Percentiles rank a stretch among this genome's conserved stretches.
Conservation (phyloP, 1,140 invertebrate species). For the Papilio polytes region DNA sequence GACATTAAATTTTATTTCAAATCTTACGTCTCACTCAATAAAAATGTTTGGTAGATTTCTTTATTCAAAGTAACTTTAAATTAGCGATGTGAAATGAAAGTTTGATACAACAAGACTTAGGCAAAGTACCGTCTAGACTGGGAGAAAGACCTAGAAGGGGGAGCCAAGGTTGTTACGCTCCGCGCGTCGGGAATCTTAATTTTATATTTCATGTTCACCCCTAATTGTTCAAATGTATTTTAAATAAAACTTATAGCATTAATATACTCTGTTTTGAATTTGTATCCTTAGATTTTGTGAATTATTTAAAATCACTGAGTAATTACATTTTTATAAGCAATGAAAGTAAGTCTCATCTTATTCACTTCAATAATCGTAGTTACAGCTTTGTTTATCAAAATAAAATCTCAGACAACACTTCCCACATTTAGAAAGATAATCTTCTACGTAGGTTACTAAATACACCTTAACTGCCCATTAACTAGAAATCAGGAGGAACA, state of each 20-base stretch:
- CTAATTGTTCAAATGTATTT: constrained; percentile 17
- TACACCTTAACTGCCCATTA: constrained; percentile 23
- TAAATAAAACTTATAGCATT: background rate
- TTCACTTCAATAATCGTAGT: background rate
- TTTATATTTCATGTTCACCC: background rate
- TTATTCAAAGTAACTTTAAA: constrained; percentile 17
- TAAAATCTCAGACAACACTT: background rate
- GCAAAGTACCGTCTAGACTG: constrained; percentile 7
- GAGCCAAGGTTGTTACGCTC: background rate
- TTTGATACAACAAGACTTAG: constrained; percentile 27
- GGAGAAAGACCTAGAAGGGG: constrained; percentile 14
- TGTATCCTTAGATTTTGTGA: background rate
- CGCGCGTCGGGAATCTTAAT: constrained; percentile 9
- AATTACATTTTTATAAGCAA: background rate
- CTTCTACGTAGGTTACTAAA: constrained; percentile 16
- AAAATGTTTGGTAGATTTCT: background rate
- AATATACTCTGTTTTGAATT: background rate
- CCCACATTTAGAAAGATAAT: constrained; percentile 11
- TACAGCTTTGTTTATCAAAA: background rate
- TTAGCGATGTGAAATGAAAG: constrained; percentile 14
- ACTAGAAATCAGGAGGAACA: constrained; percentile 11
- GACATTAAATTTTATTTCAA: background rate
- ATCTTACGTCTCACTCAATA: background rate
- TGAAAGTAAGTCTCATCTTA: background rate
- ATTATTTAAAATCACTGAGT: background rate